Base-by-base conservation (phyloP, 2,888 invertebrate genomes). In the Holacanthella duospinosa region DNA sequence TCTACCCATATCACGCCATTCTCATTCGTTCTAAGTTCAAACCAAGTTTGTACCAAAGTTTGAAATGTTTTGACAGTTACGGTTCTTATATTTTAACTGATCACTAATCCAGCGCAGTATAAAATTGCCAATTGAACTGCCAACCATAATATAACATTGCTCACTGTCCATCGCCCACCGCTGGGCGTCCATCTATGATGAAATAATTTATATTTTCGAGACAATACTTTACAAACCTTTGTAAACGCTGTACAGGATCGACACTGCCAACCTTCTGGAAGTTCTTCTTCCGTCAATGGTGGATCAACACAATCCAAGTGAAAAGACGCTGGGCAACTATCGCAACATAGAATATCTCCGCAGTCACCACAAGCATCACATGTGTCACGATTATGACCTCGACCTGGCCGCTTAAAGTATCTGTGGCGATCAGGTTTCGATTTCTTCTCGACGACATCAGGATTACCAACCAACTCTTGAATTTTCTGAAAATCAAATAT, bases 241-340 rank as follows among this genome's bases (percentile, higher is more conserved):
- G 36, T 36, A 6, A 16, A 36, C 36, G 36, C 36, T 36, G 6
- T 16, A 43, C 68, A 68, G 36, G 64, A 48, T 43, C 66, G 68
- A 61, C 71, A 71, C 27, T 66, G 63, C 69, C 71, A 96, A 77
- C 92, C 86, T 57, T 83, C 82, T 0, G 95, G 95, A 70, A 94
- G 88, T 75, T 93, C 91, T 70, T 86, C 85, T 75, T 89, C 89
- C 64, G 88, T 88, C 61, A 97, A 78, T 0, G 96, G 94, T 1
- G 96, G 97, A 79, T 95, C 90, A 80, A 95, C 93, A 85, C 96
- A 97, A 73, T 88, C 86, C 64, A 94, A 82, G 80, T 97, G 96
- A 79, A 96, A 97, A 67, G 94, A 93, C 29, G 93, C 91, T 1
- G 94, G 93, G 75, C 96, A 97, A 68, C 87, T 86, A 78, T 96